phyloP scores from a whole-genome alignment of 1,140 invertebrate genomes.

The Papilio machaon region DNA sequence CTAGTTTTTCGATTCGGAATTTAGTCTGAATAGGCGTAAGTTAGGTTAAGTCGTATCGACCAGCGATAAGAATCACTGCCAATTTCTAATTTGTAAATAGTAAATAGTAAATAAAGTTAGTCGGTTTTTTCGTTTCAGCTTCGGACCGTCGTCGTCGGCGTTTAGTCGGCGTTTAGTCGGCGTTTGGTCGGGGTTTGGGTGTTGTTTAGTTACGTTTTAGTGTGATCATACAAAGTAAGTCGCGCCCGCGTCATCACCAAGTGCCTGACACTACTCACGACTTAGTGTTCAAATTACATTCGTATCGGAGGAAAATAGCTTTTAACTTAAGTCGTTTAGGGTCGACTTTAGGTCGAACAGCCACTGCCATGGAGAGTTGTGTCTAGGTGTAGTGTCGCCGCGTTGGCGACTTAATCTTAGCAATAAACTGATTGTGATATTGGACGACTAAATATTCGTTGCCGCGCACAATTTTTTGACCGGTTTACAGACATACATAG shows the following conservation, averaged over 20 bases:
- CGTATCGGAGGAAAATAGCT: conserved; percentile 67
- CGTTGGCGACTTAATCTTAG: conserved; percentile 62
- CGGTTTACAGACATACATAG: conserved; percentile 44
- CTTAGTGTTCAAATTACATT: conserved; percentile 72
- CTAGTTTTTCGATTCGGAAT: conserved; percentile 52
- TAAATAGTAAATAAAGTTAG: conserved; percentile 56
- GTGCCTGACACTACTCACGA: conserved; percentile 61
- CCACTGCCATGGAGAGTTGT: conserved; percentile 72
- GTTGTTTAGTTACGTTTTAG: neutral
- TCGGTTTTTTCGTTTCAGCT: conserved; percentile 39
- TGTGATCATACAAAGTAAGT: conserved; percentile 18
- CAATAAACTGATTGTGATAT: conserved; percentile 78
- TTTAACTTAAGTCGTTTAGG: conserved; percentile 51
- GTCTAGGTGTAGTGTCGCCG: conserved; percentile 50
- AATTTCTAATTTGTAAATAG: conserved; percentile 55
- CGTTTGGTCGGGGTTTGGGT: neutral
- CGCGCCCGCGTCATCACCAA: conserved; percentile 52
- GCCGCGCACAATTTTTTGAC: conserved; percentile 66
- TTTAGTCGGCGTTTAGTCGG: conserved; percentile 30
- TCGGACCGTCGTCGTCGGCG: conserved; percentile 33
- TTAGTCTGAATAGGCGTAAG: conserved; percentile 70
- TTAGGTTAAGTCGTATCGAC: conserved; percentile 66
- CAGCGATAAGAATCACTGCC: conserved; percentile 76
- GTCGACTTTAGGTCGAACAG: conserved; percentile 47
- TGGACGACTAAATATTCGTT: conserved; percentile 54